phyloP scores from a whole-genome alignment of 2,888 invertebrate species.

The Blastobasis adustella region DNA sequence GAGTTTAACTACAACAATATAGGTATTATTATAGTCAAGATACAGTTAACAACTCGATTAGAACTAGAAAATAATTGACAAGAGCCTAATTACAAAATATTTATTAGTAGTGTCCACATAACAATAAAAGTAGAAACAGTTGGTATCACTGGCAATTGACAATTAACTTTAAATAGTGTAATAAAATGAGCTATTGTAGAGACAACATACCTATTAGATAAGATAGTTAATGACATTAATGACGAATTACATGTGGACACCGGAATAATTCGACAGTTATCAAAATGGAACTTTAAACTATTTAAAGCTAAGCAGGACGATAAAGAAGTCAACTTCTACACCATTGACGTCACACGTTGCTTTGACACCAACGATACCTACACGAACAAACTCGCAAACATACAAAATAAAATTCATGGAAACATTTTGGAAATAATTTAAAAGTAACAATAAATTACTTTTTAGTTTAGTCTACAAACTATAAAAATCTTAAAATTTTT shows the following conservation, averaged over 20 bases:
- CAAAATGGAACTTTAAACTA: constrained; percentile 41
- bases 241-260: constrained; percentile 9
- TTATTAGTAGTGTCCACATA: constrained; percentile 12
- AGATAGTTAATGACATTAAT: neutral
- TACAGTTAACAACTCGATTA: constrained; percentile 47
- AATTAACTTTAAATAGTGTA: neutral
- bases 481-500: constrained; percentile 61
- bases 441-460: constrained; percentile 72
- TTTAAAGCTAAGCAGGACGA: constrained; percentile 70
- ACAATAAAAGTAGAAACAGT: neutral
- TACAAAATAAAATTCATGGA: constrained; percentile 41
- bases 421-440: constrained; percentile 65
- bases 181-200: neutral
- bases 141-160: neutral
- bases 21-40: constrained; percentile 44
- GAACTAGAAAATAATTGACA: constrained; percentile 57
- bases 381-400: constrained; percentile 38
- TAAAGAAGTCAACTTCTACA: constrained; percentile 42
- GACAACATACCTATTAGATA: neutral
- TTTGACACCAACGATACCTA: constrained; percentile 31
- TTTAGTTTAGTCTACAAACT: constrained; percentile 47
- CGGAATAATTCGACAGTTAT: constrained; percentile 18
- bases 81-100: constrained; percentile 9
- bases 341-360: constrained; percentile 40
- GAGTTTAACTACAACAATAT: constrained; percentile 65